A percentile compares a stretch with the other conserved stretches of the same genome.
These are phyloP conservation scores for Tachuris rubrigastra DNA, from an alignment of 2,113 vertebrate species.

Conservation along the genomic window DNA sequence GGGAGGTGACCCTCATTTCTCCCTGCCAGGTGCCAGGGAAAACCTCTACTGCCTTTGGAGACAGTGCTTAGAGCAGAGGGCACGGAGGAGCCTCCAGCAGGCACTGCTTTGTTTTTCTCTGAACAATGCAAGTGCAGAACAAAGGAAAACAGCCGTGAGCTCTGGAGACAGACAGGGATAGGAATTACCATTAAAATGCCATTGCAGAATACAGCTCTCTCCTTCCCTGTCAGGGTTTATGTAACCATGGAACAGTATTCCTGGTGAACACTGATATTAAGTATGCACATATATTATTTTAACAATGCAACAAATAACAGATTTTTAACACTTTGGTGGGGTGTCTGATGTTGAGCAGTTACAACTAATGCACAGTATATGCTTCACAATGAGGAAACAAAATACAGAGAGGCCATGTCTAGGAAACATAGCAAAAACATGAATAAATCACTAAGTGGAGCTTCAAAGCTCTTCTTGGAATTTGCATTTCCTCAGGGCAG, in stretches of 20 bases:
- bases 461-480: background rate
- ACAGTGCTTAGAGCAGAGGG: background rate
- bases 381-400: background rate
- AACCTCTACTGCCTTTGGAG: background rate
- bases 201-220: background rate
- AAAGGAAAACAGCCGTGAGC: background rate
- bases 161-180: background rate
- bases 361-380: background rate
- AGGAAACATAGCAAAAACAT: background rate
- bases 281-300: conserved; percentile 2
- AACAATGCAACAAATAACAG: background rate
- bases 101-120: background rate
- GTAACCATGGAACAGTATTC: background rate
- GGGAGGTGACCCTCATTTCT: background rate
- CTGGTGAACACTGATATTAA: background rate
- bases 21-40: background rate
- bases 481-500: background rate
- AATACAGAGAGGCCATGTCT: background rate
- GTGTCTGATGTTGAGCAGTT: background rate
- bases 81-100: background rate
- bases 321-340: background rate
- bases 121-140: background rate
- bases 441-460: background rate
- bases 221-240: background rate
- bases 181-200: background rate